phyloP scores from a whole-genome alignment of 2,113 vertebrate genomes.

The Helogale parvula region DNA sequence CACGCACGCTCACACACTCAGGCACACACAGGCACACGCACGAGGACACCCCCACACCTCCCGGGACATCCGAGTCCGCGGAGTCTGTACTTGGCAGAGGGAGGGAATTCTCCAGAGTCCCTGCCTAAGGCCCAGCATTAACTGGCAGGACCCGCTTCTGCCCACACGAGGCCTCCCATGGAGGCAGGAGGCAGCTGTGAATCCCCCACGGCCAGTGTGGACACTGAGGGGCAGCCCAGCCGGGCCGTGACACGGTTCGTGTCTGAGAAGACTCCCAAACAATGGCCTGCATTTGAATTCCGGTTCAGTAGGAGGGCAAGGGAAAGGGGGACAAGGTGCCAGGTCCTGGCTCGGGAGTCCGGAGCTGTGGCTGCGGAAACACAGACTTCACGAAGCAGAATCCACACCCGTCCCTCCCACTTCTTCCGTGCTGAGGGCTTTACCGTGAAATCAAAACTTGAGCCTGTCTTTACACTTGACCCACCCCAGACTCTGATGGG shows the following conservation, averaged over 20 bases:
- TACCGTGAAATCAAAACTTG: fast-evolving
- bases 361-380: not conserved
- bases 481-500: fast-evolving
- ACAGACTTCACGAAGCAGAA: fast-evolving
- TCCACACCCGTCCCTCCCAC: fast-evolving
- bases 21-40: fast-evolving
- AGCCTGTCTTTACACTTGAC: not conserved
- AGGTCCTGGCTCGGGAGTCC: not conserved
- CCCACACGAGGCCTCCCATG: fast-evolving
- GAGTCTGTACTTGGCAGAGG: fast-evolving
- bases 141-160: not conserved
- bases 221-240: fast-evolving
- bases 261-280: not conserved
- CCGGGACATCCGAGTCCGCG: fast-evolving
- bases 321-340: not conserved
- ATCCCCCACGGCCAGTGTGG: fast-evolving
- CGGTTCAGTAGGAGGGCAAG: not conserved
- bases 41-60: not conserved
- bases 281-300: constrained; percentile 56
- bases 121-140: not conserved
- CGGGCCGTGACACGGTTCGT: too few species aligned
- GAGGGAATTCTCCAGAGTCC: not conserved
- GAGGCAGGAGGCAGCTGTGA: not conserved
- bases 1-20: not conserved
- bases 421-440: not conserved